phyloP scores from a whole-genome alignment of 1,140 invertebrate genomes.

The Thaumatotibia leucotreta region DNA sequence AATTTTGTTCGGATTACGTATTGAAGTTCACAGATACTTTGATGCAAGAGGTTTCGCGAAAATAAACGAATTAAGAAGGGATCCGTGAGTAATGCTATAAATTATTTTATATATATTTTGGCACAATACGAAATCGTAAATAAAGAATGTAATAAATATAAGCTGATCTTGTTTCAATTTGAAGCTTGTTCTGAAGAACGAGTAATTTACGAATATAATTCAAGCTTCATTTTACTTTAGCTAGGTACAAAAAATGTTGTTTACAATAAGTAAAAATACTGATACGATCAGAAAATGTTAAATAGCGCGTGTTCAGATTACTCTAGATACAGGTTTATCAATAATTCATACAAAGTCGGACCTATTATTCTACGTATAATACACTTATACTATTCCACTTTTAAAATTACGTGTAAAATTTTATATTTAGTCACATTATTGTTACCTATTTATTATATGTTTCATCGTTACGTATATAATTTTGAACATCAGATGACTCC shows the following conservation, averaged over 20 bases:
- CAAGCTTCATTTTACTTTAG: neutral
- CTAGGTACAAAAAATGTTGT: neutral
- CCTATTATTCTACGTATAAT: conserved; percentile 65
- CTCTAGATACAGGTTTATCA: conserved; percentile 29
- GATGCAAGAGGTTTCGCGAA: neutral
- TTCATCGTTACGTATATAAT: conserved; percentile 75
- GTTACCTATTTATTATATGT: conserved; percentile 66
- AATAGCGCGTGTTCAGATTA: conserved; percentile 23
- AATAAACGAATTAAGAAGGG: neutral
- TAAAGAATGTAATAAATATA: conserved; percentile 26
- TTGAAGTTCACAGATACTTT: conserved; percentile 23
- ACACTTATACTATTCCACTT: conserved; percentile 70
- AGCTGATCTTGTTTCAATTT: too few species aligned
- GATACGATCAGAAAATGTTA: conserved; percentile 21
- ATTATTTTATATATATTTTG: conserved; percentile 60
- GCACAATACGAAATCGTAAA: conserved; percentile 64
- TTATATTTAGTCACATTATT: conserved; percentile 72
- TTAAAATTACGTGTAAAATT: conserved; percentile 72
- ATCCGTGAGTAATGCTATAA: conserved; percentile 26
- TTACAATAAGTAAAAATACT: neutral
- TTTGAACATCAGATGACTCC: conserved; percentile 72
- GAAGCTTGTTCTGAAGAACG: neutral
- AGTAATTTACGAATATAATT: neutral
- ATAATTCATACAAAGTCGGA: conserved; percentile 65
- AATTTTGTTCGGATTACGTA: conserved; percentile 61